Base-by-base conservation (phyloP, 2,888 invertebrate genomes). In the Catonia carolina region DNA sequence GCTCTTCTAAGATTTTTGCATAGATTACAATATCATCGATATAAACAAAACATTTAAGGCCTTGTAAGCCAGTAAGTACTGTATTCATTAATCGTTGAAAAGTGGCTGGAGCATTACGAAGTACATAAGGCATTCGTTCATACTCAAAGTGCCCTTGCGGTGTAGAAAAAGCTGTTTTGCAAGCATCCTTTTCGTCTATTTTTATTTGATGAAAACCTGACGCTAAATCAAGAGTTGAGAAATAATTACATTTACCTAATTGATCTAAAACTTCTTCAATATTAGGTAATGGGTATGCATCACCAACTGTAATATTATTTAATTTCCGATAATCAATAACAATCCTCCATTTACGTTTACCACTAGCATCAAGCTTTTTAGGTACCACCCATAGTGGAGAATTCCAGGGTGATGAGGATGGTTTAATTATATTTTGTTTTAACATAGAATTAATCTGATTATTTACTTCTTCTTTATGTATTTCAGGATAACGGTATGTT, bases 81-180 rank as follows among this genome's bases (percentile, higher is more conserved):
- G 51, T 41, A 48, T 69, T 65, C 64, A 69, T 67, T n/a, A 67
- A 47, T 10, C 65, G 52, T 56, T 68, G 69, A 57, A 68, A 70
- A 4, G 66, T 67, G 2, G 51, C 35, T 36, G 56, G 45, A 7
- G 45, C 27, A 2, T 39, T 45, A 4, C 18, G 15, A 2, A 56
- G 22, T 1, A 55, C 59, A 45, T 52, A 52, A 6, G 55, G 37
- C 59, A 59, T 56, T 27, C 45, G 2, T 14, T 52, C 35, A 23
- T 56, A 65, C 36, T 63, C 55, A 7, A 55, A 62, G 18, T 62
- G 58, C 5, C 61, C 62, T 12, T 27, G 33, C 4, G 35, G 8
- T 1, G 60, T 59, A 12, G 49, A 53, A 20, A 65, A 63, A 2
- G 63, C 63, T 1, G 62, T 64, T 48, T 64, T 63, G 0, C 45